Evolutionary conservation across 2,888 invertebrate species (phyloP).

Genomic region (Sabatieria punctata): DNA sequence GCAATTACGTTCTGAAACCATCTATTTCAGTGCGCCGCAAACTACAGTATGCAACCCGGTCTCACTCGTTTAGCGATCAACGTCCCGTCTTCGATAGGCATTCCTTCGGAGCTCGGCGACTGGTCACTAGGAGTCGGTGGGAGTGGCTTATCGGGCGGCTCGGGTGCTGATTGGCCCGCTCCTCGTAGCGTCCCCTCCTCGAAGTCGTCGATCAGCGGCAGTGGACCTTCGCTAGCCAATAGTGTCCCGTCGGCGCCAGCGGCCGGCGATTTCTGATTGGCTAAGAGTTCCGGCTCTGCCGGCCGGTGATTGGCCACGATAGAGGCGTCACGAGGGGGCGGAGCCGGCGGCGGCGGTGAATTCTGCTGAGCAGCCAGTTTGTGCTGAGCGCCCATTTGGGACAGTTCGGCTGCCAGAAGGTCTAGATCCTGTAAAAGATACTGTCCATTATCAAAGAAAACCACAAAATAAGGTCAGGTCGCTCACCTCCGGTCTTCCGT

Average conservation of each 20-base stretch:
- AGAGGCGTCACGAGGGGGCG: slow-evolving; percentile 27
- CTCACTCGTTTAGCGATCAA: slow-evolving; percentile 9
- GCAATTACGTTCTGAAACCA: not conserved
- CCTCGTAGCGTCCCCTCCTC: slow-evolving; percentile 20
- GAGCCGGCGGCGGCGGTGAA: slow-evolving; percentile 28
- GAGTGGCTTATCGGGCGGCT: slow-evolving; percentile 53
- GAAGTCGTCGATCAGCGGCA: slow-evolving; percentile 53
- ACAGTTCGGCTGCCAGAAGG: slow-evolving; percentile 82
- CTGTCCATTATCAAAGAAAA: too few relatives aligned
- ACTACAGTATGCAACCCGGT: too few relatives aligned
- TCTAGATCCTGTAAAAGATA: slow-evolving; percentile 64
- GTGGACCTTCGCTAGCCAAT: slow-evolving; percentile 84
- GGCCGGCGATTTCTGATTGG: slow-evolving; percentile 1
- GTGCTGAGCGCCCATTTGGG: slow-evolving; percentile 51
- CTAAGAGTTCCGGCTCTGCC: slow-evolving; percentile 13
- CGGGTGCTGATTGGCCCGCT: too few relatives aligned
- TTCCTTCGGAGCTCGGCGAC: slow-evolving; percentile 14
- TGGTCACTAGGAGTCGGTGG: slow-evolving; percentile 79
- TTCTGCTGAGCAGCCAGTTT: not conserved
- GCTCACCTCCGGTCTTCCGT: slow-evolving; percentile 21
- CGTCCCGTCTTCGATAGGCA: slow-evolving; percentile 12
- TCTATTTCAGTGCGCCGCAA: too few relatives aligned
- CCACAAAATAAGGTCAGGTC: too few relatives aligned
- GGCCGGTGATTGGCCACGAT: slow-evolving; percentile 10
- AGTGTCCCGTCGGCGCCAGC: slow-evolving; percentile 68